Evolutionary conservation across 2,888 invertebrate genomes (phyloP).

Genomic region (Acronicta alni): DNA sequence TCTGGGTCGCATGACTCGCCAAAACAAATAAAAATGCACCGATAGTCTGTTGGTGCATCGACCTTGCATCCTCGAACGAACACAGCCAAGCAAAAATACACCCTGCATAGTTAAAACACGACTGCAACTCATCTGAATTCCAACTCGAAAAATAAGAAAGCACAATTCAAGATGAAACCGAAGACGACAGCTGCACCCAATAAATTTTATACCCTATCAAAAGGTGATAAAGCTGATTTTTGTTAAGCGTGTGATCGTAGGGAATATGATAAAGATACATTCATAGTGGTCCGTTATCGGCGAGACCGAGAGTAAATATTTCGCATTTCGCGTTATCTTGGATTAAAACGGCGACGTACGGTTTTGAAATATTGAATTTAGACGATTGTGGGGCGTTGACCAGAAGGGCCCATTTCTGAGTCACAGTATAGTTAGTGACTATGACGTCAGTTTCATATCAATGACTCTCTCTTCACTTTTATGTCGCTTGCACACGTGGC

Average conservation of each 20-base stretch:
- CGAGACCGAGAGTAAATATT: slow-evolving; percentile 83
- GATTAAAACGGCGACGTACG: slow-evolving; percentile 72
- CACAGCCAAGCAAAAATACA: slow-evolving; percentile 52
- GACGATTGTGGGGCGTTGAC: slow-evolving; percentile 74
- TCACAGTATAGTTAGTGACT: slow-evolving; percentile 31
- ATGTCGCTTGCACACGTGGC: no score
- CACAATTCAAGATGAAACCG: slow-evolving; percentile 86
- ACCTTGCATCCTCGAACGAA: slow-evolving; percentile 80
- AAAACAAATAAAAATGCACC: slow-evolving; percentile 88
- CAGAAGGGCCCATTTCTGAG: slow-evolving; percentile 45
- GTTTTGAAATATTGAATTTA: slow-evolving; percentile 83
- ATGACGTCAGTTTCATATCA: slow-evolving; percentile 13
- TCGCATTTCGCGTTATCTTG: slow-evolving; percentile 83
- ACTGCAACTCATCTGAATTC: slow-evolving; percentile 65
- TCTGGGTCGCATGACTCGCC: slow-evolving; percentile 87
- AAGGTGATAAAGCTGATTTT: slow-evolving; percentile 45
- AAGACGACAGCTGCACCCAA: slow-evolving; percentile 73
- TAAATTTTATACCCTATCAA: slow-evolving; percentile 68
- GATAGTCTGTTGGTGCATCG: slow-evolving; percentile 86
- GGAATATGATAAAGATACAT: slow-evolving; percentile 81
- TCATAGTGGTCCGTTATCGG: slow-evolving; percentile 83
- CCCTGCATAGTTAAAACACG: slow-evolving; percentile 63
- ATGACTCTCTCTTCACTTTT: slow-evolving; percentile 1
- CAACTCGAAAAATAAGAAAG: slow-evolving; percentile 84
- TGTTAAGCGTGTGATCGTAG: slow-evolving; percentile 29